phyloP scores from a whole-genome alignment of 2,113 vertebrate genomes.

The Zingel zingel region DNA sequence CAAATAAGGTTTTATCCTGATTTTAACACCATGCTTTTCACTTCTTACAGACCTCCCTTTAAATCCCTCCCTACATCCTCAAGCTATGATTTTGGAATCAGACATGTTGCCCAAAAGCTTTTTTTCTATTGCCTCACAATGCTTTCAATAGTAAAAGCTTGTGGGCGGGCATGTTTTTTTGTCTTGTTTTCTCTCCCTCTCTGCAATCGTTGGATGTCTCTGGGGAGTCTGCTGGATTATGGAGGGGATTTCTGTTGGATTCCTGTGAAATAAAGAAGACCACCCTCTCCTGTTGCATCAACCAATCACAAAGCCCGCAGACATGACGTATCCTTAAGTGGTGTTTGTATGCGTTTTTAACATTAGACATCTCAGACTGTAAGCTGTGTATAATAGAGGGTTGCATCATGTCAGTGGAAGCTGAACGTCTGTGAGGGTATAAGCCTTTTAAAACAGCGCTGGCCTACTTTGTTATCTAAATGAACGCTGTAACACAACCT shows the following conservation, averaged over 20 bases:
- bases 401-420: slow-evolving; percentile 67
- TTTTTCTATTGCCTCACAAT: slow-evolving; percentile 25
- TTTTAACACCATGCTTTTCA: slow-evolving; percentile 31
- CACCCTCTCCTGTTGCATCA: slow-evolving; percentile 59
- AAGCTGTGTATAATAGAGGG: slow-evolving; percentile 48
- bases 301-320: slow-evolving; percentile 62
- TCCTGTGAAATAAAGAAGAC: slow-evolving; percentile 60
- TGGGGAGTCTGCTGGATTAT: slow-evolving; percentile 72
- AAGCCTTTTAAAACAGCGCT: slow-evolving; percentile 40
- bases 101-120: slow-evolving; percentile 45
- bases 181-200: neutral
- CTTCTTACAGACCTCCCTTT: slow-evolving; percentile 34
- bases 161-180: slow-evolving; percentile 58
- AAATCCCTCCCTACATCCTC: slow-evolving; percentile 52
- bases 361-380: slow-evolving; percentile 44
- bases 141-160: slow-evolving; percentile 53
- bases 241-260: slow-evolving; percentile 72
- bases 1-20: slow-evolving; percentile 41
- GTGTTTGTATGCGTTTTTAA: slow-evolving; percentile 68
- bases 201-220: slow-evolving; percentile 65
- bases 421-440: slow-evolving; percentile 16
- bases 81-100: slow-evolving; percentile 49
- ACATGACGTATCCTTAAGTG: slow-evolving; percentile 50
- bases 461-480: slow-evolving; percentile 62
- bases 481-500: slow-evolving; percentile 4